A percentile compares a stretch with the other conserved stretches of the same genome.
Conservation (phyloP, 2,113 vertebrate species). For the Rousettus leschenaultii region DNA sequence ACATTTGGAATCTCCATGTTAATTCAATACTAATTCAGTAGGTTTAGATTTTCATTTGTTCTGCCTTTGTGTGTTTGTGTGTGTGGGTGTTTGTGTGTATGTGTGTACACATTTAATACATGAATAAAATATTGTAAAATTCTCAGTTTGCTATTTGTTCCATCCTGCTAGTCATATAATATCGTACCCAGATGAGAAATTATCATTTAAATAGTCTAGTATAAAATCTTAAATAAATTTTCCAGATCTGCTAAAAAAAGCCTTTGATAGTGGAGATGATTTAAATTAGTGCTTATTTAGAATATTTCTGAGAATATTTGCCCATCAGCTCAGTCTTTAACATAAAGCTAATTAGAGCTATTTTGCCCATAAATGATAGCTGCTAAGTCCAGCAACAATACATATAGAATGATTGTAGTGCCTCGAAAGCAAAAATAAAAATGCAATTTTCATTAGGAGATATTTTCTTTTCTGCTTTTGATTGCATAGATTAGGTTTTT, state of each 20-base stretch:
- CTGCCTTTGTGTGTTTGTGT: not conserved
- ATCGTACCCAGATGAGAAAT: not conserved
- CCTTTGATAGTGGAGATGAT: conserved; percentile 16
- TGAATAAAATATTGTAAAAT: not conserved
- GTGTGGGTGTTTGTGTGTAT: not conserved
- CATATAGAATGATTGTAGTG: not conserved
- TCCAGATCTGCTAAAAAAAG: not conserved
- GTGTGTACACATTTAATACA: not conserved
- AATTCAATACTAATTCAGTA: not conserved
- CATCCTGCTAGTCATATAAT: not conserved
- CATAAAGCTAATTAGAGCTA: conserved; percentile 18
- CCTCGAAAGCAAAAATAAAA: not conserved
- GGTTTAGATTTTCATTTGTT: not conserved
- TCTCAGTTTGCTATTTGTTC: not conserved
- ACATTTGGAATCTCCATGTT: not conserved
- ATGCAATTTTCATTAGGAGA: not conserved
- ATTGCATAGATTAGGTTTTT: not conserved
- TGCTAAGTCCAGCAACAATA: conserved; percentile 13
- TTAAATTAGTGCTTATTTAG: conserved; percentile 34
- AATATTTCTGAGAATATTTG: not conserved
- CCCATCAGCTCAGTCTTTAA: not conserved
- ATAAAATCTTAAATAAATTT: not conserved
- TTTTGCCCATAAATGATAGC: not conserved
- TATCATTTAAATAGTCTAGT: not conserved
- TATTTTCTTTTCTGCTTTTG: not conserved